Evolutionary conservation across 2,888 invertebrate genomes (phyloP), one percentile per base, ranked within the genome.

Genomic region (Sesia bembeciformis): DNA sequence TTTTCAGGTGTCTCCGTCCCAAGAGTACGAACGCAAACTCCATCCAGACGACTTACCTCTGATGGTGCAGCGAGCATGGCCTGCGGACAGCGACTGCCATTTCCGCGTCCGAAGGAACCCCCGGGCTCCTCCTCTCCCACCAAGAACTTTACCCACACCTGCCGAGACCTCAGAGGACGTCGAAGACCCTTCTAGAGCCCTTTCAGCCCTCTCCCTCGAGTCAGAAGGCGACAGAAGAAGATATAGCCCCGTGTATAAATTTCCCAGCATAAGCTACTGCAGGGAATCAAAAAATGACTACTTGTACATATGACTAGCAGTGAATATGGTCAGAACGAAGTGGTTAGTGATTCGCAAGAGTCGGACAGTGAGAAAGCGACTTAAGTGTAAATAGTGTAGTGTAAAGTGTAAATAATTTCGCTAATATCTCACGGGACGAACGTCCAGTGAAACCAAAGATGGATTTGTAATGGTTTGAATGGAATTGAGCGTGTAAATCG

Each of bases 11-110:
- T 93, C 93, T 68, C 93, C 93, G 60, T 93, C 94, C 4, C 95
- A 95, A 78, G 96, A 96, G 78, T 96, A 96, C 82, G 96, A 97
- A 80, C 92, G 97, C 56, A 96, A 96, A 84, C 84, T 97, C 43
- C 96, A 97, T 79, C 95, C 95, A 0, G 96, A 96, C 64, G 97
- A 97, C 78, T 90, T 94, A 59, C 96, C 97, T 0, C 88, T 97
- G 39, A 91, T 93, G 64, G 95, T 96, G 41, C 96, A 96, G 76
- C 93, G 94, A 64, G 91, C 93, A 5, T 93, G 94, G 93, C 91
- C 93, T 56, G 81, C 92, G 4, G 92, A 92, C 75, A 91, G 90
- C 55, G 92, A 93, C 73, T 94, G 95, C 67, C 95, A 96, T 81
- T 96, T 97, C 83, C 90, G 96, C 49, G 93, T 97, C 57, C 91